Base-by-base conservation (phyloP, 2,113 vertebrate species). In the Pelusios castaneus region DNA sequence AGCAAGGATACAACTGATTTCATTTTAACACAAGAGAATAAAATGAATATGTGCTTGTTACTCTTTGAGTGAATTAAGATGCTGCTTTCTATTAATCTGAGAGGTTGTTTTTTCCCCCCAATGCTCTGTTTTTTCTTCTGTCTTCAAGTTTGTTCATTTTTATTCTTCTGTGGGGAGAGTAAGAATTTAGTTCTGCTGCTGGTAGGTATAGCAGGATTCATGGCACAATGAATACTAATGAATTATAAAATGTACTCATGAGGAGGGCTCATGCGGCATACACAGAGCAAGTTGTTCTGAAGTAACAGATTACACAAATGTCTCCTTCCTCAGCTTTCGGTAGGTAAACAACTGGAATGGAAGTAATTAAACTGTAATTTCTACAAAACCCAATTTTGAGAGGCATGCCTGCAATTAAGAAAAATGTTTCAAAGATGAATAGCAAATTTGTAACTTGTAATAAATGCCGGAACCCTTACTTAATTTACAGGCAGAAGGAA, bases 371-470 rank as follows among this genome's bases (percentile, higher is more conserved):
- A 89, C 91, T 92, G 88, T 79, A 93, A 38, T 93, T 47, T 45
- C 21, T 85, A 27, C n/a, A 92, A 89, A 92, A 84, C 45, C 54
- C 12, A 76, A 8, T 90, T 96, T 95, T 86, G 60, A 97, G 84
- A 96, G 93, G 24, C 29, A 85, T 94, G 47, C 58, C 88, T 93
- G 11, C 89, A 95, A 94, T 92, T 95, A 96, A 89, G 83, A 63
- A 95, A 85, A 87, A 85, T 79, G 25, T 67, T 89, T 91, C 41
- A 45, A 80, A 92, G 38, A 85, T 81, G 73, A 88, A 73, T 80
- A 97, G 34, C 13, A 73, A 63, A 88, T 56, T 12, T 11, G 60
- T 21, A 86, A 24, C 51, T 95, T 97, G 82, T 58, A 93, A 96
- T 88, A 87, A 95, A 93, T 79, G 25, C 51, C 4, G 79, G 8